Percentiles rank a stretch among this genome's conserved stretches.
Conservation (phyloP, 2,113 vertebrate species). For the Neoarius graeffei region DNA sequence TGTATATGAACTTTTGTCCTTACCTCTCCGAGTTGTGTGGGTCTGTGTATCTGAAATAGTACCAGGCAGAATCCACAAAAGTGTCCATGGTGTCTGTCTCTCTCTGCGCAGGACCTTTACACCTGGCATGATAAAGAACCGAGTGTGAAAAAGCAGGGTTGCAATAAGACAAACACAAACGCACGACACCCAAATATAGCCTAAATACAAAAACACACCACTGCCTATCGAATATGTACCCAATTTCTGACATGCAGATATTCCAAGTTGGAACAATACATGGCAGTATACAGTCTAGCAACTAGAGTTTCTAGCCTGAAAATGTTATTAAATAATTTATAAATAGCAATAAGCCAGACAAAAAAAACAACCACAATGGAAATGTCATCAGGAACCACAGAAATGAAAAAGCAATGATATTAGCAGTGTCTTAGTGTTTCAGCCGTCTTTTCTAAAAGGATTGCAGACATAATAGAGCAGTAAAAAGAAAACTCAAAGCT, state of each 20-base stretch:
- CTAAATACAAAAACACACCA: background rate
- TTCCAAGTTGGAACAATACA: background rate
- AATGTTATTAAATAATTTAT: background rate
- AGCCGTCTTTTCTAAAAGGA: background rate
- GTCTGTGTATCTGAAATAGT: constrained; percentile 92
- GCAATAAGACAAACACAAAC: constrained; percentile 32
- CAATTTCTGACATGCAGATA: background rate
- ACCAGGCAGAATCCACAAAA: constrained; percentile 96
- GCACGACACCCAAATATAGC: constrained; percentile 37
- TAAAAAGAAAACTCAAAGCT: background rate
- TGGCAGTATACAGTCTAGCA: background rate
- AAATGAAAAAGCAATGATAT: background rate
- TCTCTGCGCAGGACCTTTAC: constrained; percentile 80
- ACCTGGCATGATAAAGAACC: constrained; percentile 69
- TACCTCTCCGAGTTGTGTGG: constrained; percentile 84
- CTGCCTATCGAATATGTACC: background rate
- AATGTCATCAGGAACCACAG: background rate
- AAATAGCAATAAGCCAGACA: background rate
- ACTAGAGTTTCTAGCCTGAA: background rate
- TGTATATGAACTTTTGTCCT: background rate
- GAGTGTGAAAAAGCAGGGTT: constrained; percentile 17
- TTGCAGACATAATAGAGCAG: background rate
- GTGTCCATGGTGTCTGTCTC: constrained; percentile 98
- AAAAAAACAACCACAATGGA: background rate
- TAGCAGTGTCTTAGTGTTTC: background rate